Conservation (phyloP, 2,888 invertebrate genomes). For the Serripes groenlandicus region DNA sequence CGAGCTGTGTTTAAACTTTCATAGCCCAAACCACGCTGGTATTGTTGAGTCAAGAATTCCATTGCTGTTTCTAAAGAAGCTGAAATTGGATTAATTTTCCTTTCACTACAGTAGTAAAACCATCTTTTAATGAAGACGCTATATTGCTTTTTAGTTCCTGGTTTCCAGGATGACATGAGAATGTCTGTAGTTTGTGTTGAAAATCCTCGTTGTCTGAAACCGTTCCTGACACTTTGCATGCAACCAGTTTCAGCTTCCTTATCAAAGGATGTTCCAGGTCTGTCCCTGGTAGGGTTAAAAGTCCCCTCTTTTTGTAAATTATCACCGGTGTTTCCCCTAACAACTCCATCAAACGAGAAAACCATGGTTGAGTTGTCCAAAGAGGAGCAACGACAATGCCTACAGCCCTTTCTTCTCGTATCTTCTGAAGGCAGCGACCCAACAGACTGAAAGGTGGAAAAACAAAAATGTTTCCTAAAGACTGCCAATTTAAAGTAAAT, state of each 20-base stretch:
- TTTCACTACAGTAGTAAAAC: conserved; percentile 33
- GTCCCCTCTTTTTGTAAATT: conserved; percentile 19
- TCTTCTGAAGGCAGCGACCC: conserved; percentile 16
- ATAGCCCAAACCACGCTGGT: conserved; percentile 31
- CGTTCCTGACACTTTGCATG: conserved; percentile 46
- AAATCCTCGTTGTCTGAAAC: conserved; percentile 23
- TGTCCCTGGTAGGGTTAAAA: conserved; percentile 4
- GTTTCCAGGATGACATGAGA: conserved; percentile 47
- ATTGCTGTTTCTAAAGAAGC: conserved; percentile 13
- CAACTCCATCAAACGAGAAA: conserved; percentile 21
- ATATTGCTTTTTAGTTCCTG: conserved; percentile 27
- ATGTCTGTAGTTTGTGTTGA: conserved; percentile 26
- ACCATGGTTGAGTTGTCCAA: conserved; percentile 52
- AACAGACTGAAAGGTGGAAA: conserved; percentile 33
- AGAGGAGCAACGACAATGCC: conserved; percentile 40
- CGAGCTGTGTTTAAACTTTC: conserved; percentile 34
- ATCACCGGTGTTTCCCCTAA: conserved; percentile 22
- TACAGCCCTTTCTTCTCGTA: conserved; percentile 39
- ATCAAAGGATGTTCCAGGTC: conserved; percentile 33
- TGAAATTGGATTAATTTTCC: conserved; percentile 16
- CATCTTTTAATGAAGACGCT: conserved; percentile 22
- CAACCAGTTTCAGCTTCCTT: conserved; percentile 34
- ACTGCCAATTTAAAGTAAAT: conserved; percentile 1
- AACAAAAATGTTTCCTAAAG: neutral
- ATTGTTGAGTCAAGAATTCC: conserved; percentile 29